Conservation (phyloP, 2,113 vertebrate genomes). For the Lynx canadensis region DNA sequence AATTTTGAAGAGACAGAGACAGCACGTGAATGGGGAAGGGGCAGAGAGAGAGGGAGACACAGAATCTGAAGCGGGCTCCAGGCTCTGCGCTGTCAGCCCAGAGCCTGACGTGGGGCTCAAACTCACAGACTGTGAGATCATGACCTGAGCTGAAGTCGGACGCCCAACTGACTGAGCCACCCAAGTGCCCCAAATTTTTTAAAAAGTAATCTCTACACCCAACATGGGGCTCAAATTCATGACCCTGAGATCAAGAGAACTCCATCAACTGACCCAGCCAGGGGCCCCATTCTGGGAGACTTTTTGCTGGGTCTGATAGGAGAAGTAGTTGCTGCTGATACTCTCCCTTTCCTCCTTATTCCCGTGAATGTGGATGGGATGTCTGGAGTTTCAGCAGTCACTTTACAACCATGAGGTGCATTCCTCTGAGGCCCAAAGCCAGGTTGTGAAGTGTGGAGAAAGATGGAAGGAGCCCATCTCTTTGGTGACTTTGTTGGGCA, state of each 20-base stretch:
- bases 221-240: not conserved
- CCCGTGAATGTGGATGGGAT: not conserved
- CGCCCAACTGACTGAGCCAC: fast-evolving
- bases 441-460: not conserved
- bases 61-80: no score
- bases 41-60: no score
- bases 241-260: not conserved
- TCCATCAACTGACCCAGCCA: not conserved
- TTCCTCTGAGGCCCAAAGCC: not conserved
- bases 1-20: no score
- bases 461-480: not conserved
- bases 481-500: not conserved
- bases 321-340: not conserved
- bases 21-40: no score
- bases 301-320: not conserved
- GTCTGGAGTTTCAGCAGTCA: not conserved
- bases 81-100: no score
- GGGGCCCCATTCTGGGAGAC: not conserved
- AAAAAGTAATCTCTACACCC: not conserved
- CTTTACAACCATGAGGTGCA: not conserved
- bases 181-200: no score
- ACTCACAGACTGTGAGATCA: no score
- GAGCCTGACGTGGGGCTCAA: no score
- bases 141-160: no score
- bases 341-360: not conserved